Percentiles rank a stretch among this genome's conserved stretches.
phyloP scores from a whole-genome alignment of 2,797 vertebrate genomes.

The Petrocephalus sullivani region DNA sequence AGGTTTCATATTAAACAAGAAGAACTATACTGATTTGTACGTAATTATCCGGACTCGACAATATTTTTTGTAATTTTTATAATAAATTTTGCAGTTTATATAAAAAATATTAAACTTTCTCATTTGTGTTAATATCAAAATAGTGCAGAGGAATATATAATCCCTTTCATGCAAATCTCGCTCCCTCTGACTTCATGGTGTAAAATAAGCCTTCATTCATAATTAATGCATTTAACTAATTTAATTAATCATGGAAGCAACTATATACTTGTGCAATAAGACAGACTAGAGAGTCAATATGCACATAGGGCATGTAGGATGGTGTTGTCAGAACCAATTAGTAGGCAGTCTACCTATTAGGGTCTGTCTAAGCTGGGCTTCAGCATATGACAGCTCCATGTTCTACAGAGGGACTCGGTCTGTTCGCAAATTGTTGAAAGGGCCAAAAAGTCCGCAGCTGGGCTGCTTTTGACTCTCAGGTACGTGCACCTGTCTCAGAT shows the following conservation, averaged over 20 bases:
- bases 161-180: not conserved
- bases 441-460: not conserved
- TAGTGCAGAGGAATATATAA: not conserved
- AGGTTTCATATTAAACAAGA: not conserved
- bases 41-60: not conserved
- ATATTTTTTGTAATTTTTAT: not conserved
- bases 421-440: not conserved
- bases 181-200: not conserved
- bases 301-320: not conserved
- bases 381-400: not conserved
- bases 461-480: not conserved
- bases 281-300: not conserved
- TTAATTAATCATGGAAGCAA: not conserved
- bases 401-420: not conserved
- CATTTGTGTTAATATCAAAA: not conserved
- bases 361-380: not conserved
- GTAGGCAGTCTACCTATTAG: not conserved
- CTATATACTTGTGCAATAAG: not conserved
- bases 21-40: not conserved
- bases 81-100: not conserved
- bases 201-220: conserved; percentile 8
- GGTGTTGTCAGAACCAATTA: not conserved
- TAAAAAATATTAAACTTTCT: not conserved
- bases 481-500: not conserved
- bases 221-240: conserved; percentile 6